Evolutionary conservation across 2,888 invertebrate species (phyloP).

Genomic region (Cyclophora albipunctata): DNA sequence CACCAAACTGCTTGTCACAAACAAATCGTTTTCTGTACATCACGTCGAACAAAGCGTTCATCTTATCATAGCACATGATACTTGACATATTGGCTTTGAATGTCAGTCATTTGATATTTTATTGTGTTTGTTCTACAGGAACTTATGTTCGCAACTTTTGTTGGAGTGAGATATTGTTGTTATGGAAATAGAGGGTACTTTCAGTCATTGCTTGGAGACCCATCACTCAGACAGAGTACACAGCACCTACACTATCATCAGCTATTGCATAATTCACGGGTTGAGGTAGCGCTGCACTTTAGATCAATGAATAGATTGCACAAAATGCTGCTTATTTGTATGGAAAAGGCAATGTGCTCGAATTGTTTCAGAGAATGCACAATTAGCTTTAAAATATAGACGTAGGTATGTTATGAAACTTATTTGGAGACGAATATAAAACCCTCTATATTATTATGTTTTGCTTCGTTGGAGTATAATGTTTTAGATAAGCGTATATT

Average conservation of each 20-base stretch:
- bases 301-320: slow-evolving; percentile 52
- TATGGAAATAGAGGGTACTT: slow-evolving; percentile 32
- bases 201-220: slow-evolving; percentile 54
- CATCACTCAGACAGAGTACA: slow-evolving; percentile 58
- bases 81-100: slow-evolving; percentile 36
- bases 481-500: too few species aligned
- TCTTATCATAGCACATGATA: slow-evolving; percentile 40
- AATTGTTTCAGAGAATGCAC: too few species aligned
- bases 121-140: slow-evolving; percentile 4
- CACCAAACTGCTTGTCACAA: slow-evolving; percentile 61
- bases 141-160: slow-evolving; percentile 1
- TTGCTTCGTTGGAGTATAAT: too few species aligned
- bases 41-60: slow-evolving; percentile 38
- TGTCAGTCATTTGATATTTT: slow-evolving; percentile 17
- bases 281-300: slow-evolving; percentile 53
- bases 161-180: slow-evolving; percentile 5
- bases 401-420: too few species aligned
- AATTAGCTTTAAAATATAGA: too few species aligned
- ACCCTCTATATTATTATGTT: too few species aligned
- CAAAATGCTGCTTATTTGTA: slow-evolving; percentile 30
- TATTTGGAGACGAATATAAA: too few species aligned
- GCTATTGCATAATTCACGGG: slow-evolving; percentile 43
- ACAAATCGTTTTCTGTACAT: slow-evolving; percentile 55
- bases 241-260: slow-evolving; percentile 69
- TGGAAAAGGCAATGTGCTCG: too few species aligned